Conservation (phyloP, 2,113 vertebrate genomes). For the Tretioscincus oriximinensis region DNA sequence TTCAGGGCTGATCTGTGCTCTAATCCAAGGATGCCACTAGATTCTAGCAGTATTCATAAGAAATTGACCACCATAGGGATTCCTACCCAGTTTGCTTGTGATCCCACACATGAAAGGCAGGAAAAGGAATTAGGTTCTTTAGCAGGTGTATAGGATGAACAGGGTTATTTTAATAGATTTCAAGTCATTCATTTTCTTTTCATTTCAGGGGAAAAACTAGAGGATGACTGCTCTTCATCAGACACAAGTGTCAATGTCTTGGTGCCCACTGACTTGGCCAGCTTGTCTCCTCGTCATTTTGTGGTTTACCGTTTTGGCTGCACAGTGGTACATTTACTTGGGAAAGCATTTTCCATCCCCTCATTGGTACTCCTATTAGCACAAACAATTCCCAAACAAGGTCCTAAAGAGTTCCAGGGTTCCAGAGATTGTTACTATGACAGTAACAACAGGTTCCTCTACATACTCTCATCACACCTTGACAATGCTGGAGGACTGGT, state of each 20-base stretch:
- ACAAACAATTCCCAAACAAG: slow-evolving; percentile 65
- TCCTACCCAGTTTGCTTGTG: too few species aligned
- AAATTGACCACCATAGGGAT: too few species aligned
- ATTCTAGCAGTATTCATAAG: too few species aligned
- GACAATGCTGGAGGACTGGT: slow-evolving; percentile 77
- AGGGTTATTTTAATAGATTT: neutral
- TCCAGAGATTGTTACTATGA: slow-evolving; percentile 77
- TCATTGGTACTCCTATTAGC: slow-evolving; percentile 72
- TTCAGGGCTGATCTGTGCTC: too few species aligned
- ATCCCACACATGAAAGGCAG: too few species aligned
- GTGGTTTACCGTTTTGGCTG: slow-evolving; percentile 80
- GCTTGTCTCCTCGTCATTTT: slow-evolving; percentile 74
- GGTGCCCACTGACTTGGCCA: slow-evolving; percentile 71
- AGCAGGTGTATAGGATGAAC: neutral
- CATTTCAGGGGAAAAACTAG: neutral
- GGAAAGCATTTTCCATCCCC: slow-evolving; percentile 61
- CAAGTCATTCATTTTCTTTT: neutral
- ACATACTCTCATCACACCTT: slow-evolving; percentile 71
- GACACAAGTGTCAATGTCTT: slow-evolving; percentile 29
- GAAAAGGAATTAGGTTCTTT: too few species aligned
- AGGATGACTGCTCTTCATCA: neutral
- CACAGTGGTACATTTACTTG: slow-evolving; percentile 71
- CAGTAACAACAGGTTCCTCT: slow-evolving; percentile 75
- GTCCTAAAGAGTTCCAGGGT: neutral
- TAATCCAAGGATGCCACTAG: too few species aligned